Conservation (phyloP, 1,140 invertebrate species). For the Musca domestica region DNA sequence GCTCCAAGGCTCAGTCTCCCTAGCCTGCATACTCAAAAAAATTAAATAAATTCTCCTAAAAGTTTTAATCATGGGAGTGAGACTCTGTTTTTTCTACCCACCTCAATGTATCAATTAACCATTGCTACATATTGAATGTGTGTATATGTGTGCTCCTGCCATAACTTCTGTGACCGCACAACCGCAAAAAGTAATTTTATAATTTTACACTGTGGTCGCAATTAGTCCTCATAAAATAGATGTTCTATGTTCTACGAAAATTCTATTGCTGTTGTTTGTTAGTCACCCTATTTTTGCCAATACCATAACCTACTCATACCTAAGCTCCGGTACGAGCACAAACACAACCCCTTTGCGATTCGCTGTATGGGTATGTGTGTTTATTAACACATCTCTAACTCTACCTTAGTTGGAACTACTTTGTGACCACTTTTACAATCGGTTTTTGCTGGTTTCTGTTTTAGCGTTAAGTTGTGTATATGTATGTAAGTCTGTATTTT, state of each 20-base stretch:
- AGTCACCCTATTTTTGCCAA: neutral
- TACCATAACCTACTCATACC: neutral
- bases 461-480: no score
- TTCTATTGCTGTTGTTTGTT: slow-evolving; percentile 36
- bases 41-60: no score
- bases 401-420: neutral
- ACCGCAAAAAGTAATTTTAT: slow-evolving; percentile 49
- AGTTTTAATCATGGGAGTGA: no score
- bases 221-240: slow-evolving; percentile 51
- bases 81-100: no score
- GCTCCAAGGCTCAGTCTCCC: no score
- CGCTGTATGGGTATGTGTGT: neutral
- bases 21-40: no score
- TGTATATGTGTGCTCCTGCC: neutral
- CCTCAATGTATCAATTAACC: no score
- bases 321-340: neutral
- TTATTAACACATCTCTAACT: no score
- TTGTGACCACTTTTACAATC: no score
- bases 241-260: slow-evolving; percentile 31
- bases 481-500: neutral
- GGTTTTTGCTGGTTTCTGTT: no score
- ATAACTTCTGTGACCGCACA: slow-evolving; percentile 5
- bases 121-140: no score
- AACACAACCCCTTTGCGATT: neutral
- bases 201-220: slow-evolving; percentile 41